Evolutionary conservation across 2,113 vertebrate genomes (phyloP).

Genomic region (Cyanoderma ruficeps): DNA sequence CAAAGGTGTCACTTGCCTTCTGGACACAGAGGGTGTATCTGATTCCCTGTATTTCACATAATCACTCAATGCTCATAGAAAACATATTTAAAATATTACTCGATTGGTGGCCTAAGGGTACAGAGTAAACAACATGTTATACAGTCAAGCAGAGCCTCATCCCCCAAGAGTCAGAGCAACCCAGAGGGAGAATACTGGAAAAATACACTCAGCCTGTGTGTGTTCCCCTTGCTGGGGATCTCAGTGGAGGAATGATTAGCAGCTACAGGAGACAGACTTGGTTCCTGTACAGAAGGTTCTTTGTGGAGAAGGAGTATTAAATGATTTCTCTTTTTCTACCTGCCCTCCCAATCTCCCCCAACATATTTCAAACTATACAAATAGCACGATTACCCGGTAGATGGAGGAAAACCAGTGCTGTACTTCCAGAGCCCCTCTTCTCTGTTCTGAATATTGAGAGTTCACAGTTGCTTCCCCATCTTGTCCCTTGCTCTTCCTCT

Average conservation of each 20-base stretch:
- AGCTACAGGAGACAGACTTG: not conserved
- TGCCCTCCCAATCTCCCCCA: not conserved
- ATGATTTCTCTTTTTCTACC: not conserved
- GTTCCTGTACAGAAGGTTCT: not conserved
- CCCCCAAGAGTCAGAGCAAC: not conserved
- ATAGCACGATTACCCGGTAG: not conserved
- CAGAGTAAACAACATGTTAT: not conserved
- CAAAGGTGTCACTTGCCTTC: not conserved
- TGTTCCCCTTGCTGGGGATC: not conserved
- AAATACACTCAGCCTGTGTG: not conserved
- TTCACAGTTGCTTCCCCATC: not conserved
- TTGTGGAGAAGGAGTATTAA: not conserved
- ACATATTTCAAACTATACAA: not conserved
- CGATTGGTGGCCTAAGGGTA: not conserved
- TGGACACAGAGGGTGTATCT: not conserved
- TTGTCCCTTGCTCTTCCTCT: not conserved
- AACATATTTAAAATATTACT: not conserved
- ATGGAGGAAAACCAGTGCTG: not conserved
- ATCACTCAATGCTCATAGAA: not conserved
- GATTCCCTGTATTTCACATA: not conserved
- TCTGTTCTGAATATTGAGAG: fast-evolving
- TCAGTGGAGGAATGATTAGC: not conserved
- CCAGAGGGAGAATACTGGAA: not conserved
- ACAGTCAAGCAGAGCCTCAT: not conserved
- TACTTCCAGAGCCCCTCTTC: not conserved